Evolutionary conservation across 2,888 invertebrate species (phyloP).

Genomic region (Trachelus iudaicus): DNA sequence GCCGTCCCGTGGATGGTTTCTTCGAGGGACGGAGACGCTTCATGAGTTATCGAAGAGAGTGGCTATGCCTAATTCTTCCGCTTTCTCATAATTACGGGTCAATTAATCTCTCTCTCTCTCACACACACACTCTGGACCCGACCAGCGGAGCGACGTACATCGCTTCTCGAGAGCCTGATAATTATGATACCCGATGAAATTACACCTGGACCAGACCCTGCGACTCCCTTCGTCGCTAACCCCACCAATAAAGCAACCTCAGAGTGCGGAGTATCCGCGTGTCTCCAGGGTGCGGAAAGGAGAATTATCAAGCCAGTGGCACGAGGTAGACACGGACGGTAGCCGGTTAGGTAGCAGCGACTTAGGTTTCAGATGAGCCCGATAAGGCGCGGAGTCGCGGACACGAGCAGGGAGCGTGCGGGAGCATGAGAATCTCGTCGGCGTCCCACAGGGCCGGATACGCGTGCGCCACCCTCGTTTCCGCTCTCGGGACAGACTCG

Average conservation of each 20-base stretch:
- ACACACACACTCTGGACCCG: background rate
- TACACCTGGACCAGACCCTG: background rate
- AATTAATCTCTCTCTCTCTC: background rate
- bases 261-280: background rate
- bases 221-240: background rate
- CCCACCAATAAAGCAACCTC: background rate
- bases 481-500: conserved; percentile 51
- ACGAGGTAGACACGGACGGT: background rate
- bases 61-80: background rate
- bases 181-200: background rate
- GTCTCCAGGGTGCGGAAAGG: background rate
- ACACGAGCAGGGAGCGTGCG: background rate
- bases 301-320: background rate
- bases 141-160: background rate
- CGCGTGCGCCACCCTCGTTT: conserved; percentile 56
- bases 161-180: background rate
- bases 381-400: background rate
- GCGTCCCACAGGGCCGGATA: conserved; percentile 55
- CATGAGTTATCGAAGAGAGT: background rate
- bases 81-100: conserved; percentile 1
- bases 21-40: background rate
- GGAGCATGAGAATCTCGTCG: background rate
- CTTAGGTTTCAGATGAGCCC: conserved; percentile 8
- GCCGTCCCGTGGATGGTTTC: background rate
- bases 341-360: conserved; percentile 3